Evolutionary conservation across 2,888 invertebrate species (phyloP), one percentile per base, ranked within the genome.

Genomic region (Microctonus hyperodae): DNA sequence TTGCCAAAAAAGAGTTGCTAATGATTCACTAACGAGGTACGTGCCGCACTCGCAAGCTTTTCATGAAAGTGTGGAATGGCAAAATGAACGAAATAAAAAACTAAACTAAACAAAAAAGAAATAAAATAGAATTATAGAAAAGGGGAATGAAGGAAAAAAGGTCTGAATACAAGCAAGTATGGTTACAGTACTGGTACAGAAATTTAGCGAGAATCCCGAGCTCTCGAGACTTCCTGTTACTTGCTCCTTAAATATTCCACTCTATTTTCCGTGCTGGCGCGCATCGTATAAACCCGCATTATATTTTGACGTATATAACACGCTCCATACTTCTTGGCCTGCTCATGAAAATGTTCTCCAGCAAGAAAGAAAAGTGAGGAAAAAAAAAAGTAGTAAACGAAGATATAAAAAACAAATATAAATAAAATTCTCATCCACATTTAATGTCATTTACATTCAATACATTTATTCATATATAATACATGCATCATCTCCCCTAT

Each of bases 11-110:
- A 77, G 76, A 73, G 74, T 75, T 74, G 76, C 77, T 79, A 79
- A 80, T 79, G 80, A 78, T 78, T 79, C 76, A 74, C 76, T 80
- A 80, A 80, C 80, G 79, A 79, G 78, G 74, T 76, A 77, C 78
- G 77, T 75, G 77, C 44, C 44, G 44, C 64, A 56, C 78, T 74
- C 74, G 73, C 72, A 73, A 67, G 67, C 64, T 71, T 72, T 69
- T 62, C 50, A 22, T 28, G 37, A 48, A 63, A 50, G 50, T 22
- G 64, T 53, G 40, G 64, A 13, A 31, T 51, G 16, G 53, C 56
- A 51, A 56, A 28, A 53, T 50, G 62, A 62, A 28, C 16, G 28
- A 6, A 44, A 60, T 44, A 48, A 44, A 28, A 53, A 33, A n/a
- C n/a, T n/a, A n/a, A n/a, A n/a, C n/a, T n/a, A n/a, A n/a, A n/a